Evolutionary conservation across 2,113 vertebrate genomes (phyloP), one percentile per base, ranked within the genome.

Genomic region (Falcunculus frontatus): DNA sequence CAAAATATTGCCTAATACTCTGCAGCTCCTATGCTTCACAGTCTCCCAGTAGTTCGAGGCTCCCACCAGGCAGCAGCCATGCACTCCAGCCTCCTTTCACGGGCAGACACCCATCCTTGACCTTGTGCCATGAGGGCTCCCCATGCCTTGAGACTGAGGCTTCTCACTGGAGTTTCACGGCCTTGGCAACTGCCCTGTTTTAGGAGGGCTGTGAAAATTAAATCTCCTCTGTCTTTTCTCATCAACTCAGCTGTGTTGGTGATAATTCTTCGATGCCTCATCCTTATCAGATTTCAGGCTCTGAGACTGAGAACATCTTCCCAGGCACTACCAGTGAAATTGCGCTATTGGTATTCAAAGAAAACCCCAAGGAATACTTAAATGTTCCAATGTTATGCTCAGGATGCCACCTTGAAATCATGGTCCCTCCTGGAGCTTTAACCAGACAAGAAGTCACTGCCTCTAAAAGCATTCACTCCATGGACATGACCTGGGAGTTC

Each of bases 251-350:
- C 35, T 29, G 10, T 9, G 8, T 0, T 59, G 30, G 23, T 25
- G 25, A 46, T 17, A 46, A 46, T 11, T 70, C 25, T 26, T 26
- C 0, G 0, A 30, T 26, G 32, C 6, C 42, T 79, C 1, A 0
- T 18, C 56, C 30, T 88, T 10, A 60, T 18, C 42, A 53, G 29
- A 35, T 47, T 72, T 50, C 67, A 73, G 63, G 17, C 37, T 90
- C 41, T 64, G 49, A 75, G 1, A 8, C 21, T 41, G 49, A 86
- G 62, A 80, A 26, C 4, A 11, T 30, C 47, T n/a, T 60, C 37
- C 44, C 63, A 56, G 14, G 14, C 33, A 7, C 35, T 75, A 25
- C 21, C 49, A 84, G 20, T 42, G 33, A 87, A 84, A 76, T 5
- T 32, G 25, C 5, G 64, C 53, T 37, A 42, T 10, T 11, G 14